Percentiles rank a stretch among this genome's conserved stretches.
These are phyloP conservation scores for Protophormia terraenovae DNA, from an alignment of 2,888 invertebrate species.

Conservation along the genomic window DNA sequence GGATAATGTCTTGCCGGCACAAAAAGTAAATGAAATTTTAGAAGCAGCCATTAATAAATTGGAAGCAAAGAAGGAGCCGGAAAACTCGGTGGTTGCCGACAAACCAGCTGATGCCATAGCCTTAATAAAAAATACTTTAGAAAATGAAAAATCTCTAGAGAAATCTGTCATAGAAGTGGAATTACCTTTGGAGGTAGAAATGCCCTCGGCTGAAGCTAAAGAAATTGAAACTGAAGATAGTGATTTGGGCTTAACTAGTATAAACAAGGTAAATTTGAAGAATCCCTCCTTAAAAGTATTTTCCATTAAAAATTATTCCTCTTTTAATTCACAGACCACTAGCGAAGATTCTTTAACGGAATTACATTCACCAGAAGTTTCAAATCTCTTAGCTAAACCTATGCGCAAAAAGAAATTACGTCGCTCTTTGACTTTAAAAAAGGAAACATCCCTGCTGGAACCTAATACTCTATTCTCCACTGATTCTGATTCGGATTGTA, in stretches of 20 bases:
- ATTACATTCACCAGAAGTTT: slow-evolving; percentile 70
- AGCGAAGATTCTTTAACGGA: slow-evolving; percentile 76
- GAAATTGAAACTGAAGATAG: not conserved
- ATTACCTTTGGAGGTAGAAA: slow-evolving; percentile 30
- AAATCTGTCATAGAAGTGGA: slow-evolving; percentile 46
- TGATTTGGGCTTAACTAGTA: slow-evolving; percentile 60
- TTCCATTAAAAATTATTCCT: not conserved
- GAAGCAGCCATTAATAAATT: slow-evolving; percentile 75
- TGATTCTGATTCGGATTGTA: slow-evolving; percentile 77
- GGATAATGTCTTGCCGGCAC: slow-evolving; percentile 70
- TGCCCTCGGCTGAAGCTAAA: not conserved
- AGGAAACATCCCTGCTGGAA: slow-evolving; percentile 75
- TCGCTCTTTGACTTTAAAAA: slow-evolving; percentile 76
- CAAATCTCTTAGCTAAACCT: slow-evolving; percentile 71
- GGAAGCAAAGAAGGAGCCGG: not conserved
- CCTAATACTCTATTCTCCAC: slow-evolving; percentile 70
- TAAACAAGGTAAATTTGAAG: slow-evolving; percentile 39
- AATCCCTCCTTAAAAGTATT: too few species aligned
- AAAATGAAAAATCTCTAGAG: not conserved
- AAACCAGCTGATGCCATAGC: slow-evolving; percentile 43
- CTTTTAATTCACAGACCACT: slow-evolving; percentile 70
- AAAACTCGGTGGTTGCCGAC: too few species aligned
- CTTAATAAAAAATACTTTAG: slow-evolving; percentile 30
- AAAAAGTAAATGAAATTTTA: slow-evolving; percentile 72
- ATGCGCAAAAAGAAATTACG: slow-evolving; percentile 78